A percentile compares a stretch with the other conserved stretches of the same genome.
Evolutionary conservation across 1,140 invertebrate genomes (phyloP).

Genomic region (Calephelis nemesis): DNA sequence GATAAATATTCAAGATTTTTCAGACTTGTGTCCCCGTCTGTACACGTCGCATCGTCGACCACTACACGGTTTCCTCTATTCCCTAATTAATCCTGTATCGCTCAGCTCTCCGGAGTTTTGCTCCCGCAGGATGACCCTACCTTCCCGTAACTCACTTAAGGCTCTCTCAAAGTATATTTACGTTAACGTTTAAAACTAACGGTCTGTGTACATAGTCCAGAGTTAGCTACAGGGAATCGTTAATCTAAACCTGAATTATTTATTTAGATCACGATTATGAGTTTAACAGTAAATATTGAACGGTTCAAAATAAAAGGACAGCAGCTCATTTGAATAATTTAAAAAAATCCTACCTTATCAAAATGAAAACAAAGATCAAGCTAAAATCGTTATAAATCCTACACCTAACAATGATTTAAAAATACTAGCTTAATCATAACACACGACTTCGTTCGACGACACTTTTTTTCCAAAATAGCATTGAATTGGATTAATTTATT

Average conservation of each 20-base stretch:
- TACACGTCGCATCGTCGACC: conserved; percentile 50
- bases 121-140: conserved; percentile 60
- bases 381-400: no score
- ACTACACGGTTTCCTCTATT: conserved; percentile 57
- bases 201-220: conserved; percentile 5
- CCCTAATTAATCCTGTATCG: conserved; percentile 72
- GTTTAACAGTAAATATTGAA: no score
- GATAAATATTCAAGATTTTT: not conserved
- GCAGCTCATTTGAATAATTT: no score
- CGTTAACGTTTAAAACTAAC: conserved; percentile 27
- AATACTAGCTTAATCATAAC: no score
- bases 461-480: no score
- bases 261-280: not conserved
- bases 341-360: no score
- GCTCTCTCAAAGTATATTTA: conserved; percentile 45
- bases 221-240: not conserved
- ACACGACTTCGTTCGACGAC: no score
- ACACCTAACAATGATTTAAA: no score
- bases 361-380: no score
- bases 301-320: no score
- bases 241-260: conserved; percentile 12
- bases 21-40: conserved; percentile 31
- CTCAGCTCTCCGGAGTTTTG: conserved; percentile 46
- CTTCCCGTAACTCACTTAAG: conserved; percentile 42
- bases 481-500: no score